phyloP scores from a whole-genome alignment of 2,888 invertebrate species.

The Diarsia mendica region DNA sequence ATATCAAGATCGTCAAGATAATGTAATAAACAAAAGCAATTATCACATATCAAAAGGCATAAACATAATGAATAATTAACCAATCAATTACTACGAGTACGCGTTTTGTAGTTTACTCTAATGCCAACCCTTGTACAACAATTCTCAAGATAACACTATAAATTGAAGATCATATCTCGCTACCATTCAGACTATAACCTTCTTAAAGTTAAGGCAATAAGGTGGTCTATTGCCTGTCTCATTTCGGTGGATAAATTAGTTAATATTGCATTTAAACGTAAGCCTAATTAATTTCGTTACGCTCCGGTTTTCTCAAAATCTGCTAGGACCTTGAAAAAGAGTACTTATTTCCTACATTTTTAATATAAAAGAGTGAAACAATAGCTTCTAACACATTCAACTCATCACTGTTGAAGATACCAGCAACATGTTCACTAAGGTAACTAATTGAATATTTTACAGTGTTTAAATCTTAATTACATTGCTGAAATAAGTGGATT shows the following conservation, averaged over 20 bases:
- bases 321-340: constrained; percentile 78
- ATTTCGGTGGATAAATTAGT: constrained; percentile 56
- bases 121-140: constrained; percentile 64
- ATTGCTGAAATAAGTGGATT: constrained; percentile 29
- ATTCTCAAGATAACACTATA: constrained; percentile 54
- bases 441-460: constrained; percentile 72
- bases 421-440: constrained; percentile 81
- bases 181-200: constrained; percentile 27
- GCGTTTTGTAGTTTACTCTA: constrained; percentile 52
- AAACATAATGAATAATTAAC: constrained; percentile 26
- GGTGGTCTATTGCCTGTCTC: constrained; percentile 45
- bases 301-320: constrained; percentile 81
- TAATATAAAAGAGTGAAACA: constrained; percentile 81
- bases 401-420: constrained; percentile 76
- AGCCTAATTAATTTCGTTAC: constrained; percentile 77
- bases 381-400: constrained; percentile 76
- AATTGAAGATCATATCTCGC: constrained; percentile 58
- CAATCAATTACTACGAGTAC: constrained; percentile 48
- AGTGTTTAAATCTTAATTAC: constrained; percentile 49
- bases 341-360: constrained; percentile 77
- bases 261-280: constrained; percentile 71
- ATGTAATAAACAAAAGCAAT: constrained; percentile 17
- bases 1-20: not conserved
- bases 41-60: constrained; percentile 14
- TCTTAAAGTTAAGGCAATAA: constrained; percentile 29